Evolutionary conservation across 2,113 vertebrate genomes (phyloP), one percentile per base, ranked within the genome.

Genomic region (Psittacula cyanocephala): DNA sequence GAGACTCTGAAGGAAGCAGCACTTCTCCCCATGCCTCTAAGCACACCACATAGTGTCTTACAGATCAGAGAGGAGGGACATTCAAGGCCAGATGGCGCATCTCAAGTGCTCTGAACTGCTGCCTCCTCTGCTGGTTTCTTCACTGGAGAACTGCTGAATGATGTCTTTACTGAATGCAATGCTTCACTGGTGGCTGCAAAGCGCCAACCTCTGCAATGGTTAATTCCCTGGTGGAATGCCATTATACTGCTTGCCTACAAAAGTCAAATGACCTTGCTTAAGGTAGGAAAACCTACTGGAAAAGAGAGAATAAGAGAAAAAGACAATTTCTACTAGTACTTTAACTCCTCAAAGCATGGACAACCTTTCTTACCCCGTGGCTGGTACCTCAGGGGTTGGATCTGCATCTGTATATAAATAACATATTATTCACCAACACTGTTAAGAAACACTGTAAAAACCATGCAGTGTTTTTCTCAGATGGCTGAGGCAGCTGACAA

Each of bases 31-130:
- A 31, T 0, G 4, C 68, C 62, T 70, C 57, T 55, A 49, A 62
- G 67, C 17, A 7, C 44, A 3, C 39, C 39, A 1, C 22, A 52
- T 3, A 53, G 10, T 1, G 3, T 3, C 50, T 4, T 0, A 11
- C 20, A 23, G 59, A 49, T 43, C 59, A 55, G 15, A 84, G 67
- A 41, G 59, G 52, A 46, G 60, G 62, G 27, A 46, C 14, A 35
- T 17, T 2, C 25, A 14, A 35, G 52, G 60, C 52, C 7, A 3
- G 31, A 9, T 3, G n/a, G 52, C 24, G 7, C 44, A 53, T 7
- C 50, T 20, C 5, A 1, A 41, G 37, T 0, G 3, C 60, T 68
- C 7, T 28, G 60, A 67, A 25, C 59, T 28, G 71, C 72, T 9
- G 39, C 39, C 2, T 23, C 39, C 59, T 39, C 64, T 17, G 57